Base-by-base conservation (phyloP, 2,113 vertebrate species). In the Rhea pennata region DNA sequence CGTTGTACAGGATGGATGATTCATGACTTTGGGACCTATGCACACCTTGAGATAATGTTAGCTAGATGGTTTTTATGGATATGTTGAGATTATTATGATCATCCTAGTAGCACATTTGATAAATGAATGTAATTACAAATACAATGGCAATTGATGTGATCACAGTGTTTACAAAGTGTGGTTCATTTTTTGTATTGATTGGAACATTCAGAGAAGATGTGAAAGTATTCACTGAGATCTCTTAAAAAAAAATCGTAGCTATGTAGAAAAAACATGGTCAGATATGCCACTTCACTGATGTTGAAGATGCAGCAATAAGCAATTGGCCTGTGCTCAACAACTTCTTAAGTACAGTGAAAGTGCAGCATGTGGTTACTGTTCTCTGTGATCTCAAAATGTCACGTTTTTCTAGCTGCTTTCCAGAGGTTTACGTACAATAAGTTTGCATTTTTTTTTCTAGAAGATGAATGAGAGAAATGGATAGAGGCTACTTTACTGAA, bases 41-140 rank as follows among this genome's bases (percentile, higher is more conserved):
- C 82, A 56, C 95, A 77, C 59, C 90, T 67, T 22, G 50, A 72
- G 83, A 12, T 36, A 67, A 66, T 44, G 48, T 36, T 95, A 48
- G 76, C 27, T 51, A 88, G 84, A 3, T 76, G 33, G 74, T 33
- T 93, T 80, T 73, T 76, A 82, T 84, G 90, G 92, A 87, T 82
- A 54, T 64, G 79, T 78, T 75, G 90, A 76, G 87, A 76, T 50
- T 23, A 79, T 92, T n/a, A 88, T 88, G 97, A 87, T 82, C 81
- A 64, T 58, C 91, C 87, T 13, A 2, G 73, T 66, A 95, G 90
- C 93, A 46, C 82, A 36, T 70, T n/a, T 96, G 97, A 97, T 92
- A 73, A 93, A 96, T 92, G 95, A 67, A 64, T 0, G 50, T 95
- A 89, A 96, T 97, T 93, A 95, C 90, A 88, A 92, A 96, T 82